Evolutionary conservation across 2,797 vertebrate species (phyloP).

Genomic region (Xiphorhynchus erythropygius): DNA sequence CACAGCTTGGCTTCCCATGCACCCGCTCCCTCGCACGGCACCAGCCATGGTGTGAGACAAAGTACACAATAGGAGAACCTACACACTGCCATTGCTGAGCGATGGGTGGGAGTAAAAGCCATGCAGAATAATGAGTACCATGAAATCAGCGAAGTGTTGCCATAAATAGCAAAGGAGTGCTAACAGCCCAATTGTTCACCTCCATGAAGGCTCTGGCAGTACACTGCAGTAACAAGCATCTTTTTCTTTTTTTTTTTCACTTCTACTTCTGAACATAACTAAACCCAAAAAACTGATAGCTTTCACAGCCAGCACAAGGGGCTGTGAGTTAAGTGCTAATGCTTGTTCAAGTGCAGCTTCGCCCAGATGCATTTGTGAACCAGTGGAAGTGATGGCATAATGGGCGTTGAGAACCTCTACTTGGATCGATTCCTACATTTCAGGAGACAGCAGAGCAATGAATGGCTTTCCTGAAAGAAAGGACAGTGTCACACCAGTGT

Average conservation of each 20-base stretch:
- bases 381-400: rapidly evolving
- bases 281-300: neutral
- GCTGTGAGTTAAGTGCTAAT: neutral
- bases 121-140: neutral
- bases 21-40: neutral
- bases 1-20: neutral
- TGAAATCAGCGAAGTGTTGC: neutral
- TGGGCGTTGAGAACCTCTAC: neutral
- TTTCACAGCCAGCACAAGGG: neutral
- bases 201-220: neutral
- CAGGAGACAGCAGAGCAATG: neutral
- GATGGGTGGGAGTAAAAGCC: neutral
- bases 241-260: neutral
- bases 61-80: neutral
- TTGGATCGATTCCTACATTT: neutral
- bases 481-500: neutral
- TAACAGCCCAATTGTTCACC: slow-evolving; percentile 6
- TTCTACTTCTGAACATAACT: neutral
- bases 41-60: neutral
- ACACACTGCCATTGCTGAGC: neutral
- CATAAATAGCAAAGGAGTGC: neutral
- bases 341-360: neutral
- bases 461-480: neutral
- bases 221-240: neutral
- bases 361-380: neutral